Conservation (phyloP, 2,797 vertebrate species). For the Peromyscus aztecus region DNA sequence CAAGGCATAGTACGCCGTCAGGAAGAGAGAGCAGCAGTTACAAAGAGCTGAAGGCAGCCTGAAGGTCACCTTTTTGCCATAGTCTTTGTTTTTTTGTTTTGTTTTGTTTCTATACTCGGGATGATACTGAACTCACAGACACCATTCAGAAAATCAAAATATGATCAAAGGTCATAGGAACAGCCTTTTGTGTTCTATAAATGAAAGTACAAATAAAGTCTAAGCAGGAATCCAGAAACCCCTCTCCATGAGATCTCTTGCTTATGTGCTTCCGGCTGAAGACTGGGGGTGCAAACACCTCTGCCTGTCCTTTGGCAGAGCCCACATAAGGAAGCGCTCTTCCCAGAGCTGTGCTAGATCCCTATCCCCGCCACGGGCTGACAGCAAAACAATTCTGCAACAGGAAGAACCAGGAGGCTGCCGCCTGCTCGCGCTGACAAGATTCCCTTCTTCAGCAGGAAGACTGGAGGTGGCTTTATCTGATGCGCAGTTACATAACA, state of each 20-base stretch:
- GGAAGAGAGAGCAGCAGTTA: background rate
- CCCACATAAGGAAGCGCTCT: background rate
- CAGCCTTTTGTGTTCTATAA: background rate
- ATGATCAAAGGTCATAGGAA: background rate
- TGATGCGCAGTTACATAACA: constrained; percentile 33
- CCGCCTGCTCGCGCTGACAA: background rate
- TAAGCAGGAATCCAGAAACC: constrained; percentile 15
- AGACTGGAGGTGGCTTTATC: constrained; percentile 7
- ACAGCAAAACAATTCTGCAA: background rate
- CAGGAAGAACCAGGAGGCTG: background rate
- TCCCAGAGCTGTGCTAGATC: background rate
- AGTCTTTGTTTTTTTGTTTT: background rate
- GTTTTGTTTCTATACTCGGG: background rate
- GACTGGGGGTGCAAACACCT: background rate
- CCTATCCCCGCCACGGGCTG: background rate
- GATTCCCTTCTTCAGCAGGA: background rate
- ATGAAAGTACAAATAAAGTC: background rate
- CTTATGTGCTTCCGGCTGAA: background rate
- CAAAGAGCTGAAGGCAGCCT: background rate
- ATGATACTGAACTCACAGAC: background rate
- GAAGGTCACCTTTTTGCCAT: background rate
- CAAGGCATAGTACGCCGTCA: no score
- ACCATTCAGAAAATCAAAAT: background rate
- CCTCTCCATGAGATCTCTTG: background rate
- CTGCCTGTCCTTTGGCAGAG: background rate